These are phyloP conservation scores for Nemurella pictetii DNA, from an alignment of 2,888 invertebrate genomes.

Conservation along the genomic window DNA sequence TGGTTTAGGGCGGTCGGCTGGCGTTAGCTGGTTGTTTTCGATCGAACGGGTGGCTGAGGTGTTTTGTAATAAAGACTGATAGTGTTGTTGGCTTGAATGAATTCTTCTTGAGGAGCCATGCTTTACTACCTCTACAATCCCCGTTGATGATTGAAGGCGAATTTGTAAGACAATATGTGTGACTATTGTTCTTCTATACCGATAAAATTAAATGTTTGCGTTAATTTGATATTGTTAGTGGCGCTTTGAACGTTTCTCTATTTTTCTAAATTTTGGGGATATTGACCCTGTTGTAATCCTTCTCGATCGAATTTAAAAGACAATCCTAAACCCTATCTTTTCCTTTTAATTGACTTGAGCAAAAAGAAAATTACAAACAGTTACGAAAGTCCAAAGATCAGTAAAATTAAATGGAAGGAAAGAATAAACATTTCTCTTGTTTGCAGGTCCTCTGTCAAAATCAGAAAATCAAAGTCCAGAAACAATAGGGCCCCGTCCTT, in stretches of 20 bases:
- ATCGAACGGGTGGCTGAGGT: not conserved
- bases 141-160: too few relatives aligned
- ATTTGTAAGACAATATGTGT: too few relatives aligned
- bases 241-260: too few relatives aligned
- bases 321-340: too few relatives aligned
- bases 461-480: not conserved
- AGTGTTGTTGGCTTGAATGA: not conserved
- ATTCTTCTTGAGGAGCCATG: not conserved
- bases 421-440: conserved; percentile 14
- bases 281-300: too few relatives aligned
- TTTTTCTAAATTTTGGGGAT: too few relatives aligned
- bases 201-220: too few relatives aligned
- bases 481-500: not conserved
- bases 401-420: not conserved
- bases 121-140: not conserved
- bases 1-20: not conserved
- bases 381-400: not conserved
- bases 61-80: not conserved
- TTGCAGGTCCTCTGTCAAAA: conserved; percentile 27
- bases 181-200: too few relatives aligned
- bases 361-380: too few relatives aligned
- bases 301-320: too few relatives aligned
- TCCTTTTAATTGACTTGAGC: too few relatives aligned
- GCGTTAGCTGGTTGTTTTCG: not conserved
- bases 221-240: too few relatives aligned